Base-by-base conservation (phyloP, 2,888 invertebrate genomes). In the Pasiphila rectangulata region DNA sequence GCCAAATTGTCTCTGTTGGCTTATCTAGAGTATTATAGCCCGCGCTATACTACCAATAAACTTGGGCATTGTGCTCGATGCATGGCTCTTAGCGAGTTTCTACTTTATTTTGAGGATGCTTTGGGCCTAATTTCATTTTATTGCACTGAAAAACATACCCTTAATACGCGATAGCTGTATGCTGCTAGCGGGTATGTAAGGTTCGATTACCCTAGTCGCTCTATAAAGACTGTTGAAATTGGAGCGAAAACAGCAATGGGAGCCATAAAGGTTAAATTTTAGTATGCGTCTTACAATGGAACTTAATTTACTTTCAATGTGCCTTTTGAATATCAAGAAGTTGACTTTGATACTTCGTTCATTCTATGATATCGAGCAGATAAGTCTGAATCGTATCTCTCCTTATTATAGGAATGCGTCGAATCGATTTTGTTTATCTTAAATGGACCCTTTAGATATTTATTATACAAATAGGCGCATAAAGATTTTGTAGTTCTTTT, bases 1-100 rank as follows among this genome's bases (percentile, higher is more conserved):
- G 87, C 87, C 88, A 88, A 87, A 87, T 86, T 81, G 88, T 86
- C 86, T 83, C 78, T 70, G 78, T 71, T 79, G 82, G 87, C 87
- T 88, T 88, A 88, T 88, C 88, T 87, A 70, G 71, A 79, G 80
- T 80, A 84, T 81, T 81, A 83, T 80, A 74, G 77, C 74, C 74
- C 70, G 74, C 73, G 74, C 75, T 75, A 67, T 70, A 75, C 69
- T 69, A 69, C 75, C 79, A 74, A 80, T 84, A 85, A 84, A 83
- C 75, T 82, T 75, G 71, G 66, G 67, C 76, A 76, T 78, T 78
- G 72, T 72, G 68, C 63, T 69, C 72, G 73, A 81, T 76, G 76
- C 74, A 79, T 79, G 69, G 69, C 69, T 67, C 68, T 67, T 65
- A 72, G 66, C 66, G 70, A 69, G 67, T 68, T 68, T 58, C 70